A percentile compares a stretch with the other conserved stretches of the same genome.
Evolutionary conservation across 2,113 vertebrate genomes (phyloP).

Genomic region (Ellobius talpinus): DNA sequence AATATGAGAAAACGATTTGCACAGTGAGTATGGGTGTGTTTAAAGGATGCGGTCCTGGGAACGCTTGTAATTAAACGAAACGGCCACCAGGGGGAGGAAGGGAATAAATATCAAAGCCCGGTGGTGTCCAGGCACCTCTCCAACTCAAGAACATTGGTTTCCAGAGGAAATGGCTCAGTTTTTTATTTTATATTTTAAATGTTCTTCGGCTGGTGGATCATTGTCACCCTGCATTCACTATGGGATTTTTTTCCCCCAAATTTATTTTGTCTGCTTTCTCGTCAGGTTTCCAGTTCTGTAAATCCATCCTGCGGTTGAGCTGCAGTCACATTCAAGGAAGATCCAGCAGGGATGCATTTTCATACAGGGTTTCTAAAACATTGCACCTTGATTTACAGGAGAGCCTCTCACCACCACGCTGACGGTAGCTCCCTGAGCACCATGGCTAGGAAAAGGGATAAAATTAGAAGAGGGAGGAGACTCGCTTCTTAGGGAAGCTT

Average conservation of each 20-base stretch:
- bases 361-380: slow-evolving; percentile 32
- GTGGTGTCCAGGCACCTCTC: not conserved
- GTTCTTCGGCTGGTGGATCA: slow-evolving; percentile 27
- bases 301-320: slow-evolving; percentile 46
- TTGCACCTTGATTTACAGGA: not conserved
- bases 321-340: slow-evolving; percentile 51
- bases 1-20: not conserved
- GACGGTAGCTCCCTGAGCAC: not conserved
- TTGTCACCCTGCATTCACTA: slow-evolving; percentile 50
- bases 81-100: slow-evolving; percentile 77
- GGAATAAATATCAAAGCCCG: slow-evolving; percentile 53
- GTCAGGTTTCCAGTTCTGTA: slow-evolving; percentile 58
- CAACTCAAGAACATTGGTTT: slow-evolving; percentile 11
- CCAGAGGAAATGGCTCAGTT: slow-evolving; percentile 5
- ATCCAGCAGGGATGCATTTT: slow-evolving; percentile 52
- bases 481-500: not conserved
- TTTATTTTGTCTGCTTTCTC: slow-evolving; percentile 47
- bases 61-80: slow-evolving; percentile 59
- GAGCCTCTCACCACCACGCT: not conserved
- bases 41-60: not conserved
- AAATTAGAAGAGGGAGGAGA: slow-evolving; percentile 26
- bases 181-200: not conserved
- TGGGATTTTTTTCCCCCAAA: slow-evolving; percentile 63
- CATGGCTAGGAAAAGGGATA: not conserved
- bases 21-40: not conserved